Percentiles rank a stretch among this genome's conserved stretches.
Evolutionary conservation across 2,888 invertebrate species (phyloP).

Genomic region (Amphipyra berbera): DNA sequence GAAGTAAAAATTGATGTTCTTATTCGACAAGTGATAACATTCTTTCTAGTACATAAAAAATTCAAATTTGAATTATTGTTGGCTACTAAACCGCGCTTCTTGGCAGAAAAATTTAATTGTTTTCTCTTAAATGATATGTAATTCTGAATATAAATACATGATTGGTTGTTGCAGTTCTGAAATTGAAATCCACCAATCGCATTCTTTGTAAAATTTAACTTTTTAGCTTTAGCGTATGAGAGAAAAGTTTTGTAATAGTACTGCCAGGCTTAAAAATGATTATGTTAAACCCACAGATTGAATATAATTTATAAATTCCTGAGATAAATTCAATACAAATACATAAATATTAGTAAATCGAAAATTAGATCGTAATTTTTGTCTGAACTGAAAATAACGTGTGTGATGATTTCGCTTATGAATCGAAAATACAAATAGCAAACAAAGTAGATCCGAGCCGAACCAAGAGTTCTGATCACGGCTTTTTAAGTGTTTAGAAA

Average conservation of each 20-base stretch:
- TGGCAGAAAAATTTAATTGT: slow-evolving; percentile 70
- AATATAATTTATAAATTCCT: no score
- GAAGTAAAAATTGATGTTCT: slow-evolving; percentile 11
- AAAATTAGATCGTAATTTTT: no score
- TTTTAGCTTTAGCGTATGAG: background rate
- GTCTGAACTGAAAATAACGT: no score
- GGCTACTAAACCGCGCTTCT: slow-evolving; percentile 72
- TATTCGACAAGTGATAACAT: slow-evolving; percentile 1
- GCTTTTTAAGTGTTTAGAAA: no score
- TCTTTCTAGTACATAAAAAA: slow-evolving; percentile 38
- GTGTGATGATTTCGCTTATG: no score
- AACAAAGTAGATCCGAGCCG: no score
- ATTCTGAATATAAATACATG: slow-evolving; percentile 7
- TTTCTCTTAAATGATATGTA: background rate
- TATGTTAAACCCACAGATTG: background rate
- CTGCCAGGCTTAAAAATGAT: slow-evolving; percentile 1
- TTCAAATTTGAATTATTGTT: slow-evolving; percentile 69
- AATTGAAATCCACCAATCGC: slow-evolving; percentile 35
- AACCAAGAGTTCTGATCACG: no score
- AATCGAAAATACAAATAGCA: no score
- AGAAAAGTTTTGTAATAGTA: background rate
- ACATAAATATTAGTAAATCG: no score
- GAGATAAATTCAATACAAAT: no score
- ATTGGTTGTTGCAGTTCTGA: slow-evolving; percentile 28
- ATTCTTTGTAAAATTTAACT: background rate